phyloP scores from a whole-genome alignment of 37 sponge, comb jelly and placozoan genomes.

The Beroe forskalii region DNA sequence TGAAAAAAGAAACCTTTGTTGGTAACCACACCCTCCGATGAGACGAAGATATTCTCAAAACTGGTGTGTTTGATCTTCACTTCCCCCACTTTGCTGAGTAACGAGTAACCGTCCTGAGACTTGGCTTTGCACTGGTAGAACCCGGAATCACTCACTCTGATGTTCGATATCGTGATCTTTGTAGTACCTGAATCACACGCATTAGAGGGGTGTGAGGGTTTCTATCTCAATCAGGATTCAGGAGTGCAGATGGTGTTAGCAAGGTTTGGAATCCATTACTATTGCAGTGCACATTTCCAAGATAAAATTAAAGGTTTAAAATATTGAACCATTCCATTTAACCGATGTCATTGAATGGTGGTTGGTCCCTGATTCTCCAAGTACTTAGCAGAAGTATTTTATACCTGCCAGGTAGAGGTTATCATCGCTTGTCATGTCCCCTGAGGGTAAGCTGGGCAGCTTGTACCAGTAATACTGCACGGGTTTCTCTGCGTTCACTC shows the following conservation, averaged over 20 bases:
- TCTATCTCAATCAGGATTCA: too few species aligned
- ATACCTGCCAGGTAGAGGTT: conserved; percentile 9
- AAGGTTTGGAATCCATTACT: too few species aligned
- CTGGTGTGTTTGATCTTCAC: conserved; percentile 37
- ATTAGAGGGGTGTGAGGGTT: too few species aligned
- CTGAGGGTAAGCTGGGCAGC: background rate
- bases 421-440: conserved; percentile 45
- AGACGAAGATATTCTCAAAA: background rate
- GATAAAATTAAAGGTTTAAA: too few species aligned
- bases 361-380: too few species aligned
- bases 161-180: conserved; percentile 1
- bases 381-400: too few species aligned
- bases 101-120: conserved; percentile 34
- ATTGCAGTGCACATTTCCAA: too few species aligned
- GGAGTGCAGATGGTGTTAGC: too few species aligned
- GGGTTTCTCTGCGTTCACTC: conserved; percentile 1
- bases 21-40: conserved; percentile 27
- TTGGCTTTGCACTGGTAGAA: conserved; percentile 48
- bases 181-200: conserved; percentile 38
- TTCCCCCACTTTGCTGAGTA: conserved; percentile 3
- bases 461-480: conserved; percentile 59
- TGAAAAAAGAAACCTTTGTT: too few species aligned
- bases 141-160: background rate
- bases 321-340: too few species aligned
- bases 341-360: too few species aligned